Base-by-base conservation (phyloP, 1,140 invertebrate genomes). In the Eumeta japonica region DNA sequence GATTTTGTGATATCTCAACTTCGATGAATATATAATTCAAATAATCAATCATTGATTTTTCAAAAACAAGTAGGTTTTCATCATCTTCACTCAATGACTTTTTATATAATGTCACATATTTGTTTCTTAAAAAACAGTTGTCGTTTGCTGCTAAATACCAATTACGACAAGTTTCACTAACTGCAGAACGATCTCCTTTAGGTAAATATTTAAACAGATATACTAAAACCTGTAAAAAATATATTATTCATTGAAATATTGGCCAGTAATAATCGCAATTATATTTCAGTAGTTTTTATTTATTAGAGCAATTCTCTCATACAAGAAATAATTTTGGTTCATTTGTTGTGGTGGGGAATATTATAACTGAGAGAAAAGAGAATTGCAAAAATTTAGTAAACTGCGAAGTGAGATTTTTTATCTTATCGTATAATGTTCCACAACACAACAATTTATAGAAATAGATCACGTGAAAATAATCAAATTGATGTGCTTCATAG, bases 181-280 rank as follows among this genome's bases (percentile, higher is more conserved):
- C 82, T 15, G 72, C 58, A 52, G 78, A 74, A 46, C 81, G 58
- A 43, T 85, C 83, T 4, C 80, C 71, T 45, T 78, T 76, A 16
- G 78, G 72, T 41, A 85, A 58, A 56, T 79, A 83, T 48, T 81
- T 78, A 48, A 83, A 81, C 43, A 85, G 76, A 41, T 83, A 75
- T 24, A 81, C 71, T 37, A 85, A 66, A 30, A 83, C 75, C 82
- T 85, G 62, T 29, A 67, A 77, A 42, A 35, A 4, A 14, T 38
- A 53, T 24, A 24, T 7, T 5, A 24, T 24, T 24, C n/a, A 7
- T 24, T 24, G 20, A 7, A n/a, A 5, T 24, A 24, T 24, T 24
- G n/a, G n/a, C 20, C 20, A n/a, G n/a, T 7, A 24, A 24, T 24
- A 24, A 24, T 7, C n/a, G 20, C 20, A 24, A 24, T 7, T 24